Base-by-base conservation (phyloP, 2,888 invertebrate genomes). In the Mythimna pallens region DNA sequence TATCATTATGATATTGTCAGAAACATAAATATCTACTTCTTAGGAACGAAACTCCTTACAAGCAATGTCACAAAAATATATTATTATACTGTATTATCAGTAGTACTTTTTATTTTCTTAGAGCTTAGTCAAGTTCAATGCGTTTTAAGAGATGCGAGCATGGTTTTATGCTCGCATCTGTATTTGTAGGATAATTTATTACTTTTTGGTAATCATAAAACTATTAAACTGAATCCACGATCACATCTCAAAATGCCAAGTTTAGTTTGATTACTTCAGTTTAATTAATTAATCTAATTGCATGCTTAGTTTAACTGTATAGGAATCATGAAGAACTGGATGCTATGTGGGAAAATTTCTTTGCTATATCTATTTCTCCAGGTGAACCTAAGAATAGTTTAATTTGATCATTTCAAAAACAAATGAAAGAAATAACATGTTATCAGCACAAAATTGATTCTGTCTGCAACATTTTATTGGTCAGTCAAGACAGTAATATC, bases 401-500 rank as follows among this genome's bases (percentile, higher is more conserved):
- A 14, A 59, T 9, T 25, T 20, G 7, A 59, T 63, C 8, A 34
- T 65, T 50, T 36, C 22, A 63, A 76, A 70, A 70, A 68, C n/a
- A 65, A 68, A 76, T 66, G 34, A 55, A 43, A 43, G 47, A 80
- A 34, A 25, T 0, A 50, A 55, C 12, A 36, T 63, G 43, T 62
- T 36, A 40, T 72, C 50, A 63, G 58, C 50, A 63, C 8, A 76
- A 81, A 82, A 82, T 82, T 77, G 20, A 69, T 72, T 73, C 40
- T 50, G 65, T 78, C 78, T 43, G 1, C 22, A 65, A 63, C 64
- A 72, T 75, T 66, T 68, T 54, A 62, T 58, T 70, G 58, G 25
- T 65, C 86, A 86, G 85, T 87, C 85, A 85, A 84, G 73, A 14
- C 30, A 52, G 83, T 85, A 82, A 86, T 87, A 83, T 83, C 82